A percentile compares a stretch with the other conserved stretches of the same genome.
Evolutionary conservation across 2,888 invertebrate species (phyloP).

Genomic region (Tachina grossa): DNA sequence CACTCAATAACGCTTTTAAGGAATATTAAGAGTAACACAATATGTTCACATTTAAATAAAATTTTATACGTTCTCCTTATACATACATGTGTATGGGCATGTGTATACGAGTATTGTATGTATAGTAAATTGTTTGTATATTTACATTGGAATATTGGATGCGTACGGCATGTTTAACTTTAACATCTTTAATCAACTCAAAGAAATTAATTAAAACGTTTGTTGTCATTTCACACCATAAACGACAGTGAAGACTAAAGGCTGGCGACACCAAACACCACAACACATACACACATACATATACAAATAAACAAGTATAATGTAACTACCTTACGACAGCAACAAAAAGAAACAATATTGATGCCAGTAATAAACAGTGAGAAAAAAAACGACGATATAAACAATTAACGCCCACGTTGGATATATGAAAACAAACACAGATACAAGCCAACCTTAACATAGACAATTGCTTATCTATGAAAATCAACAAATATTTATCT

Average conservation of each 20-base stretch:
- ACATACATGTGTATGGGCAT: background rate
- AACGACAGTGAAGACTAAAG: constrained; percentile 65
- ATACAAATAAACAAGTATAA: constrained; percentile 35
- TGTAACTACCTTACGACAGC: constrained; percentile 43
- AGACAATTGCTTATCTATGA: constrained; percentile 50
- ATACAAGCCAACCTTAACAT: constrained; percentile 25
- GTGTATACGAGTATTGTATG: background rate
- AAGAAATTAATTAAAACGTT: constrained; percentile 74
- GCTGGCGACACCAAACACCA: constrained; percentile 44
- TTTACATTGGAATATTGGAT: constrained; percentile 38
- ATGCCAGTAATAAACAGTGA: background rate
- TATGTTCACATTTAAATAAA: constrained; percentile 50
- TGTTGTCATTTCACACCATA: constrained; percentile 74
- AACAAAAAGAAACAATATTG: constrained; percentile 27
- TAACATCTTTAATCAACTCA: constrained; percentile 73
- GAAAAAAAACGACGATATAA: constrained; percentile 53
- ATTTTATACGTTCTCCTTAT: background rate
- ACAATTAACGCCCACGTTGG: constrained; percentile 67
- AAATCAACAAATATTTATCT: constrained; percentile 65
- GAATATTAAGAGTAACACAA: constrained; percentile 28
- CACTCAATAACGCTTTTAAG: constrained; percentile 19
- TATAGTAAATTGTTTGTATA: background rate
- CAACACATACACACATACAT: background rate
- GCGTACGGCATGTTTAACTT: constrained; percentile 65
- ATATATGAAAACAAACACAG: constrained; percentile 33